phyloP scores from a whole-genome alignment of 2,888 invertebrate genomes.

The Caradrina kadenii region DNA sequence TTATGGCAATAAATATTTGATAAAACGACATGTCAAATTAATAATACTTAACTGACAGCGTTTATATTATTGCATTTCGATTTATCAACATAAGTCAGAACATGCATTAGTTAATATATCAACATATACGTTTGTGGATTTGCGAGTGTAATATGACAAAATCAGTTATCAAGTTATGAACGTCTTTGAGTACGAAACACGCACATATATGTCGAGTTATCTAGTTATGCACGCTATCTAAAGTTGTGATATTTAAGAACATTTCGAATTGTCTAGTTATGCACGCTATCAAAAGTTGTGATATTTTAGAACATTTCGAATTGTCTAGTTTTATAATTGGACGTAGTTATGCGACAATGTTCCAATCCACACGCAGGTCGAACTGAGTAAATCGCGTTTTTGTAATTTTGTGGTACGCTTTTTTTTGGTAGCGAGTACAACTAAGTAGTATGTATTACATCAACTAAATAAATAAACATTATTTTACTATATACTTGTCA shows the following conservation, averaged over 20 bases:
- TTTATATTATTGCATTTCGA: slow-evolving; percentile 27
- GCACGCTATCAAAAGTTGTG: slow-evolving; percentile 8
- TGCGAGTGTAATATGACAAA: slow-evolving; percentile 11
- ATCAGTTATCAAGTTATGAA: slow-evolving; percentile 15
- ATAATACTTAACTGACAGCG: slow-evolving; percentile 22
- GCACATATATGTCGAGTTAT: slow-evolving; percentile 7
- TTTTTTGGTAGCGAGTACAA: no score
- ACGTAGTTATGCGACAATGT: no score
- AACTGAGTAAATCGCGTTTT: no score
- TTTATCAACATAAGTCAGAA: slow-evolving; percentile 24
- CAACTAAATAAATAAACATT: no score
- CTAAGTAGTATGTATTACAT: no score
- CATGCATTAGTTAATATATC: slow-evolving; percentile 24
- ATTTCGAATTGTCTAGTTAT: slow-evolving; percentile 13
- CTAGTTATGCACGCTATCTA: slow-evolving; percentile 14
- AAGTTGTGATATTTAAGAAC: slow-evolving; percentile 10
- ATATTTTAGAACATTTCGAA: slow-evolving; percentile 10
- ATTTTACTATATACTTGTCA: no score
- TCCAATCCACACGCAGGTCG: no score
- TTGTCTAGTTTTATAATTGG: slow-evolving; percentile 10
- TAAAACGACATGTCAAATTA: slow-evolving; percentile 26
- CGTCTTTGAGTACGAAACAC: slow-evolving; percentile 13
- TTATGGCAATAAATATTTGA: slow-evolving; percentile 26
- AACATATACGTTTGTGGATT: slow-evolving; percentile 25
- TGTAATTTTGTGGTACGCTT: no score